Conservation (phyloP, 2,888 invertebrate genomes). For the Eucera pruinosa region DNA sequence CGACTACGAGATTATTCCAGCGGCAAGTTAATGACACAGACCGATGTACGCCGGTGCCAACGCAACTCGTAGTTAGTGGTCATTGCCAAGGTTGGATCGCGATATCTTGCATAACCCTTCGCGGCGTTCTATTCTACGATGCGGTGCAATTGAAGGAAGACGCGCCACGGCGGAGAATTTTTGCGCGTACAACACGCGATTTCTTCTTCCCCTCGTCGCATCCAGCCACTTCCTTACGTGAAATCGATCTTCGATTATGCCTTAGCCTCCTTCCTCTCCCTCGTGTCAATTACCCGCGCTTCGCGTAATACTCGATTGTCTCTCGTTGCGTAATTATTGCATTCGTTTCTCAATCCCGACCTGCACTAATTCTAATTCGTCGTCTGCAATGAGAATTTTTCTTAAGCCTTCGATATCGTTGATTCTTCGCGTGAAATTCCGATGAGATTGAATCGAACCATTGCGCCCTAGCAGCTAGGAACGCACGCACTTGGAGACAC, state of each 20-base stretch:
- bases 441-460: no score
- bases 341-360: background rate
- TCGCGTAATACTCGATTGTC: background rate
- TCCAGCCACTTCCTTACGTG: background rate
- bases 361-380: background rate
- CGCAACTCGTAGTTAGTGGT: slow-evolving; percentile 55
- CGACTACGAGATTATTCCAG: slow-evolving; percentile 31
- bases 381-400: no score
- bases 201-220: background rate
- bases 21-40: slow-evolving; percentile 51
- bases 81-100: slow-evolving; percentile 65
- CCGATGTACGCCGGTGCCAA: slow-evolving; percentile 18
- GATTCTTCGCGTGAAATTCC: no score
- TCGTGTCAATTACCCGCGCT: slow-evolving; percentile 3
- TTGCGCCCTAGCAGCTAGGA: no score
- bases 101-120: slow-evolving; percentile 63
- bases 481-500: no score
- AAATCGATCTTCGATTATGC: background rate
- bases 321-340: slow-evolving; percentile 3
- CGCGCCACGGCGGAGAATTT: background rate
- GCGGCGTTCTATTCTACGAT: background rate
- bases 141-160: background rate
- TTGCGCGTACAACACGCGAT: slow-evolving; percentile 10
- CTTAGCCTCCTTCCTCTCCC: background rate
- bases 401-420: no score